Evolutionary conservation across 2,113 vertebrate genomes (phyloP), one percentile per base, ranked within the genome.

Genomic region (Isurus oxyrinchus): DNA sequence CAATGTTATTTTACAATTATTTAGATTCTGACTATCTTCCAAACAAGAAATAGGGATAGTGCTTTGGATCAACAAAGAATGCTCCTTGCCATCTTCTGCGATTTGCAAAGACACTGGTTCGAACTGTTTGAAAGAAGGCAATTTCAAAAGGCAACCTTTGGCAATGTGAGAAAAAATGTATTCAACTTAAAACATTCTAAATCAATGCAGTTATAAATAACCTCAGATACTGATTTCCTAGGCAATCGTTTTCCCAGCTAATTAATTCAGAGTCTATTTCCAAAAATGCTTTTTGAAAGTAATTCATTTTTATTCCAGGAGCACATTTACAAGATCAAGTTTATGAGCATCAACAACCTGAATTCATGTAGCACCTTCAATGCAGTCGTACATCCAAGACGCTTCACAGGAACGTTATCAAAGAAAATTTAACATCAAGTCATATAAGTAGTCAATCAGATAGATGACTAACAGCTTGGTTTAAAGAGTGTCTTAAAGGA

Each of bases 31-130:
- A 23, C 97, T 96, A 0, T 87, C 84, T n/a, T 87, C 69, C 19
- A 96, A 96, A 93, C 98, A 98, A 87, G 97, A 97, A 96, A 98
- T 96, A 53, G 98, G 98, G 13, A 99, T 97, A 0, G 98, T 98
- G 97, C 98, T 99, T 97, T 97, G 96, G 94, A 98, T 10, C 0
- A 97, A 97, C 97, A 99, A 97, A 97, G 97, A 96, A 0, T 99
- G 98, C 97, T 98, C 98, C 96, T 97, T 97, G 40, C 97, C 96
- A 96, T 99, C 98, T 96, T 99, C 98, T 4, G 97, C 97, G 79
- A 98, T 97, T 96, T 98, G 97, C 72, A 99, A 97, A 0, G 97
- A 97, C 55, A 98, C 98, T 96, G 98, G 98, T 96, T 97, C 97
- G 97, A 99, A 98, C 98, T 98, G 96, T 87, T 86, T 69, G 63